These are phyloP conservation scores for Brenthis hecate DNA, from an alignment of 2,888 invertebrate species.

Conservation along the genomic window DNA sequence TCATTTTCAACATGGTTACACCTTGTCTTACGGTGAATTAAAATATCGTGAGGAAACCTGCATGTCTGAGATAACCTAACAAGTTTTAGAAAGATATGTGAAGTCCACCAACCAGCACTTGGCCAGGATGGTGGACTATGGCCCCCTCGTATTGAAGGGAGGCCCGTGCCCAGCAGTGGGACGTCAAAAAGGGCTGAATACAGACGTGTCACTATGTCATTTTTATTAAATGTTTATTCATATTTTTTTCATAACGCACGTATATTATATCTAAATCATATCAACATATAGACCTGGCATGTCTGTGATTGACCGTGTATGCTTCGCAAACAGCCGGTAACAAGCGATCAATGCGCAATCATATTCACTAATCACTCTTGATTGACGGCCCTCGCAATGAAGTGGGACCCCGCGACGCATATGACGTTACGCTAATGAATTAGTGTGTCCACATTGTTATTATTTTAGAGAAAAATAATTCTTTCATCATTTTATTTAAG, in stretches of 20 bases:
- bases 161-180: too few species aligned
- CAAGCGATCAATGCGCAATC: constrained; percentile 66
- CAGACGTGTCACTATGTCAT: background rate
- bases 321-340: constrained; percentile 38
- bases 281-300: constrained; percentile 18
- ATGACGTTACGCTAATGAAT: constrained; percentile 56
- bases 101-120: too few species aligned
- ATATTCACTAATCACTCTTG: constrained; percentile 64
- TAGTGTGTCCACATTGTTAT: constrained; percentile 41
- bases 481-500: too few species aligned
- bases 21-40: too few species aligned
- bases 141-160: too few species aligned
- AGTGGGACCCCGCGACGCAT: constrained; percentile 47
- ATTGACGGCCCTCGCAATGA: constrained; percentile 54
- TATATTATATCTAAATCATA: constrained; percentile 8
- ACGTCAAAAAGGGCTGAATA: too few species aligned
- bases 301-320: constrained; percentile 27
- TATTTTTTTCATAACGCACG: constrained; percentile 2
- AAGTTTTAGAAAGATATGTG: too few species aligned
- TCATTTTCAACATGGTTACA: too few species aligned
- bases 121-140: too few species aligned
- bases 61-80: too few species aligned
- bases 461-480: background rate
- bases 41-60: too few species aligned
- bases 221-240: background rate